These are phyloP conservation scores for Isurus oxyrinchus DNA, from an alignment of 2,113 vertebrate species.

Conservation along the genomic window DNA sequence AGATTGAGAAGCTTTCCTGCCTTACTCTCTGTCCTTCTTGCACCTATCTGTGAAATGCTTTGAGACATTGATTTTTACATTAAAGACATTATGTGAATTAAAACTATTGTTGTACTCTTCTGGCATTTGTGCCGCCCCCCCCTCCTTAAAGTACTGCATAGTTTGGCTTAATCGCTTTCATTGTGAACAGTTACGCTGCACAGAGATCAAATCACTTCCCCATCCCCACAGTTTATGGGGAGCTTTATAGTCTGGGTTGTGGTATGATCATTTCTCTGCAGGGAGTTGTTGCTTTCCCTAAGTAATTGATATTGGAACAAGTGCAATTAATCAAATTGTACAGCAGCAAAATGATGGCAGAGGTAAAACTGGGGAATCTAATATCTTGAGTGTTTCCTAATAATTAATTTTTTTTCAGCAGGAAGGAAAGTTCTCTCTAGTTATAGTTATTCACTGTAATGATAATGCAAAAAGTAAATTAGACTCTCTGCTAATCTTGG, in stretches of 20 bases:
- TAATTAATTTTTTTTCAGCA: slow-evolving; percentile 16
- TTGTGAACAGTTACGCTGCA: slow-evolving; percentile 3
- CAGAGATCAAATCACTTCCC: slow-evolving; percentile 27
- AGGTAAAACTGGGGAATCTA: slow-evolving; percentile 16
- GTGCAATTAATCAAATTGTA: slow-evolving; percentile 31
- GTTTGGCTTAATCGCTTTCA: neutral
- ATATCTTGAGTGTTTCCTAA: slow-evolving; percentile 20
- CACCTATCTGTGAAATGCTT: neutral
- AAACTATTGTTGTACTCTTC: neutral
- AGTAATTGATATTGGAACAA: slow-evolving; percentile 32
- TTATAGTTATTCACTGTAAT: slow-evolving; percentile 17
- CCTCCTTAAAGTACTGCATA: neutral
- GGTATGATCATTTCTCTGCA: slow-evolving; percentile 29
- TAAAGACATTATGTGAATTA: neutral
- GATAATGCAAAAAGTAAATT: slow-evolving; percentile 25
- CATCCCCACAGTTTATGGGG: neutral
- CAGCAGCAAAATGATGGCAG: neutral
- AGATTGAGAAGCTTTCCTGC: neutral
- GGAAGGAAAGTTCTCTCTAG: neutral
- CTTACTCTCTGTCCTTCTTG: neutral
- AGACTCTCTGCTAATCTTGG: neutral
- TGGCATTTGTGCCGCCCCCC: neutral
- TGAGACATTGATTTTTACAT: neutral
- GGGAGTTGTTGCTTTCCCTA: neutral
- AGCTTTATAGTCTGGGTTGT: neutral